Percentiles rank a stretch among this genome's conserved stretches.
phyloP scores from a whole-genome alignment of 2,797 vertebrate genomes.

The Myotis daubentonii region DNA sequence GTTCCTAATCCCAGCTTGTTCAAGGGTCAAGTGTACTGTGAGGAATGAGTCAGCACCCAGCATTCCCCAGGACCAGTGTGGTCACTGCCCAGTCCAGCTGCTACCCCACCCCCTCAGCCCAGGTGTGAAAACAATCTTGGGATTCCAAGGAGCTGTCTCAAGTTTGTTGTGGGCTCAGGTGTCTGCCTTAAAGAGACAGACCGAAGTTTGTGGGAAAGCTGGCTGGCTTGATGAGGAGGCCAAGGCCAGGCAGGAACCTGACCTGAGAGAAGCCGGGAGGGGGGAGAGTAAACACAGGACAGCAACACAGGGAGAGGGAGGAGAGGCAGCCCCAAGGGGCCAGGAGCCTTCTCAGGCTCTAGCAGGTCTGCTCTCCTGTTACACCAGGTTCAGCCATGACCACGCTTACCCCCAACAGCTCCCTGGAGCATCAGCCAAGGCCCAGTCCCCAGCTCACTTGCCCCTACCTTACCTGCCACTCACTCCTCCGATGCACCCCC shows the following conservation, averaged over 20 bases:
- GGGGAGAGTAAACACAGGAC: too few relatives aligned
- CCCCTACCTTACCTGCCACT: too few relatives aligned
- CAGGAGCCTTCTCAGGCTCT: not conserved
- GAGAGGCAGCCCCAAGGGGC: not conserved
- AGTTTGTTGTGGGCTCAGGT: not conserved
- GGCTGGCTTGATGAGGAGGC: not conserved
- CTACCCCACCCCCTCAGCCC: not conserved
- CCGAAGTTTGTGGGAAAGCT: not conserved
- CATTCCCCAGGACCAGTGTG: not conserved
- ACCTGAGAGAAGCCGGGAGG: not conserved
- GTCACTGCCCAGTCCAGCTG: not conserved
- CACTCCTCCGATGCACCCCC: not conserved
- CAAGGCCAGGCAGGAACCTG: not conserved
- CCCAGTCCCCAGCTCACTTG: not conserved
- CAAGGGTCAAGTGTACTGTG: not conserved
- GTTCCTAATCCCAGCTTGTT: not conserved
- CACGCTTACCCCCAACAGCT: not conserved
- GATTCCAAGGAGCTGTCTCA: not conserved
- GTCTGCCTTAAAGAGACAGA: constrained; percentile 41
- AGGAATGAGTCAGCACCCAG: not conserved
- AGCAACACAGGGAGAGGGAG: not conserved
- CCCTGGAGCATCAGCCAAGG: not conserved
- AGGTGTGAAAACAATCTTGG: constrained; percentile 9
- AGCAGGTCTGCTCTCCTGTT: not conserved
- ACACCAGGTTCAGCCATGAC: not conserved